Evolutionary conservation across 2,797 vertebrate species (phyloP).

Genomic region (Nyctibius grandis): DNA sequence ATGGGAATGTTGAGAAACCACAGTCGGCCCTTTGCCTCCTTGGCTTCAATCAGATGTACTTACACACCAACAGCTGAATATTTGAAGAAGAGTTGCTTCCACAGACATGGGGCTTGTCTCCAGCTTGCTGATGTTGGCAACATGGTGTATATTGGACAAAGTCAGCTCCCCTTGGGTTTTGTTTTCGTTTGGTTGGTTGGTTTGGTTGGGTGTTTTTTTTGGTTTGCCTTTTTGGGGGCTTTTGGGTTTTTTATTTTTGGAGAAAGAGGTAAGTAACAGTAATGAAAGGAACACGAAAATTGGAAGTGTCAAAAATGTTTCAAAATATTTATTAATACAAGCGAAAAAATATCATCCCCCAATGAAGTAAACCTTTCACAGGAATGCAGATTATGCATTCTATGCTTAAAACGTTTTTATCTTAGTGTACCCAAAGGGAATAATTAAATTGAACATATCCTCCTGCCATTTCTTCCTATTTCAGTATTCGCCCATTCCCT

Average conservation of each 20-base stretch:
- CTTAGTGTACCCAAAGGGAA: background rate
- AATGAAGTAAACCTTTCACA: background rate
- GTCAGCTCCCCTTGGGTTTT: background rate
- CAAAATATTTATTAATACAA: background rate
- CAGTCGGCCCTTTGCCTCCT: background rate
- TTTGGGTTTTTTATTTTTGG: background rate
- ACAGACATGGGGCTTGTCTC: background rate
- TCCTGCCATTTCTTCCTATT: background rate
- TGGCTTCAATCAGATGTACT: background rate
- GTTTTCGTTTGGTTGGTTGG: background rate
- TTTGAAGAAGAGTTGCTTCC: background rate
- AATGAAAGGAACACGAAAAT: background rate
- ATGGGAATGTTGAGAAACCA: background rate
- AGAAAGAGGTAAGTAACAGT: background rate
- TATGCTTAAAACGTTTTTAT: background rate
- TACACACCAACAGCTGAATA: background rate
- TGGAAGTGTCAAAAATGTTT: background rate
- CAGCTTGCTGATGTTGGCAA: background rate
- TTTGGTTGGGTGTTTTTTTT: background rate
- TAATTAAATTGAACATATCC: background rate
- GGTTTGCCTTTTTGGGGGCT: background rate
- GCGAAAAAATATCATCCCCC: background rate
- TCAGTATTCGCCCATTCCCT: background rate
- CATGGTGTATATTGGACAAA: background rate
- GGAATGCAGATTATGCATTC: background rate